phyloP scores from a whole-genome alignment of 2,888 invertebrate genomes.

The Athalia circularis region DNA sequence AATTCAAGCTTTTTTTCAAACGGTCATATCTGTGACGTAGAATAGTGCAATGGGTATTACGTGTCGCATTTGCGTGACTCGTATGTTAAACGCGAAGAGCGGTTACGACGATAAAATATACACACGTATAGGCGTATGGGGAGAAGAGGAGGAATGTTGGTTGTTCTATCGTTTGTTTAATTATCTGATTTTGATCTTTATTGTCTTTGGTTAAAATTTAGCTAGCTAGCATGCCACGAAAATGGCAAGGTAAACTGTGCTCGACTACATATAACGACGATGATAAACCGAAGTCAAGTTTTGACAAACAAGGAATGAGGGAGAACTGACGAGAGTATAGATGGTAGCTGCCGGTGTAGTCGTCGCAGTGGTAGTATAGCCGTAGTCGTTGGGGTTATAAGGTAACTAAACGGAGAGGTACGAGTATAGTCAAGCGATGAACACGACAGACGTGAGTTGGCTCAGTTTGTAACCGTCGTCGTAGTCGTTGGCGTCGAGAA shows the following conservation, averaged over 20 bases:
- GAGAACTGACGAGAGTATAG: neutral
- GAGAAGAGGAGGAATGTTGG: too few species aligned
- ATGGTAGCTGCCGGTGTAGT: neutral
- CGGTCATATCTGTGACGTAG: too few species aligned
- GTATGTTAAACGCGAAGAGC: too few species aligned
- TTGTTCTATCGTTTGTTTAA: neutral
- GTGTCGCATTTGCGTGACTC: too few species aligned
- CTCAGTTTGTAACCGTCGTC: slow-evolving; percentile 35
- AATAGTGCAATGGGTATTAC: too few species aligned
- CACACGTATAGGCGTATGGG: too few species aligned
- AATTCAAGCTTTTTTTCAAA: too few species aligned
- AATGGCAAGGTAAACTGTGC: slow-evolving; percentile 22
- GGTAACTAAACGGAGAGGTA: neutral
- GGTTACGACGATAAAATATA: too few species aligned
- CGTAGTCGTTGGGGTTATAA: neutral
- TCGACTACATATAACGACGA: slow-evolving; percentile 32
- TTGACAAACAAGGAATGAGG: slow-evolving; percentile 23
- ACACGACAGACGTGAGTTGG: slow-evolving; percentile 41
- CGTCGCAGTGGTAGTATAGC: neutral
- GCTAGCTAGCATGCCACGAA: neutral
- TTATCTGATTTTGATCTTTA: slow-evolving; percentile 17
- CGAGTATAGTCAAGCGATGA: neutral
- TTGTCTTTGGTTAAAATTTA: slow-evolving; percentile 19
- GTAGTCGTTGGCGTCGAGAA: slow-evolving; percentile 18
- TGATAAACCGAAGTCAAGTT: slow-evolving; percentile 36